These are phyloP conservation scores for Limnephilus rhombicus DNA, from an alignment of 2,888 invertebrate species.

Conservation along the genomic window DNA sequence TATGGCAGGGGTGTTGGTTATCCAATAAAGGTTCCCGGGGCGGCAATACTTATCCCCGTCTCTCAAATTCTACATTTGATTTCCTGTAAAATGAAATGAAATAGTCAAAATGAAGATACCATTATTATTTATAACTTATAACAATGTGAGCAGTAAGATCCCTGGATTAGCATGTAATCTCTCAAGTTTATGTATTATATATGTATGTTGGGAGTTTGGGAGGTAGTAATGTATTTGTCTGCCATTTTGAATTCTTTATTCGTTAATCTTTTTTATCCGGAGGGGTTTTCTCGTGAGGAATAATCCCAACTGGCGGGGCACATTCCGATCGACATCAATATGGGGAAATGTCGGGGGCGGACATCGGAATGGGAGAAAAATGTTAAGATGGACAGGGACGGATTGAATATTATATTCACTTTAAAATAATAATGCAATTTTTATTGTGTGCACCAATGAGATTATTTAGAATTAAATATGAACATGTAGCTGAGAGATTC, in stretches of 20 bases:
- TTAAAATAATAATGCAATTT: too few relatives aligned
- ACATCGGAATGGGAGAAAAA: slow-evolving; percentile 62
- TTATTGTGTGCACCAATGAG: too few relatives aligned
- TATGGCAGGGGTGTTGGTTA: too few relatives aligned
- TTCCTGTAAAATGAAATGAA: too few relatives aligned
- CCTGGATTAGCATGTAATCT: neutral
- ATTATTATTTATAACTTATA: too few relatives aligned
- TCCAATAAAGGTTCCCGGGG: too few relatives aligned
- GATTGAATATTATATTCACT: neutral
- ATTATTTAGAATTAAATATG: too few relatives aligned
- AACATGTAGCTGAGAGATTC: too few relatives aligned
- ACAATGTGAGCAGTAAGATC: neutral
- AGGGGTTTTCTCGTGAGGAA: slow-evolving; percentile 33
- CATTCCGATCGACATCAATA: slow-evolving; percentile 56
- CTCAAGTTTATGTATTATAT: neutral
- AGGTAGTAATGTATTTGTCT: slow-evolving; percentile 27
- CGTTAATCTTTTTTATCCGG: slow-evolving; percentile 50
- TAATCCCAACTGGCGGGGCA: slow-evolving; percentile 40
- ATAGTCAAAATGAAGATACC: too few relatives aligned
- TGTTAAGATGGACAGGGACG: slow-evolving; percentile 58
- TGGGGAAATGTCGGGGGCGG: slow-evolving; percentile 46
- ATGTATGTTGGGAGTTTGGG: neutral
- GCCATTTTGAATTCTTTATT: slow-evolving; percentile 54
- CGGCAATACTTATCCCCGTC: too few relatives aligned
- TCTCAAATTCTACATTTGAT: too few relatives aligned